Evolutionary conservation across 1,140 invertebrate species (phyloP).

Genomic region (Paralvinella palmiformis): DNA sequence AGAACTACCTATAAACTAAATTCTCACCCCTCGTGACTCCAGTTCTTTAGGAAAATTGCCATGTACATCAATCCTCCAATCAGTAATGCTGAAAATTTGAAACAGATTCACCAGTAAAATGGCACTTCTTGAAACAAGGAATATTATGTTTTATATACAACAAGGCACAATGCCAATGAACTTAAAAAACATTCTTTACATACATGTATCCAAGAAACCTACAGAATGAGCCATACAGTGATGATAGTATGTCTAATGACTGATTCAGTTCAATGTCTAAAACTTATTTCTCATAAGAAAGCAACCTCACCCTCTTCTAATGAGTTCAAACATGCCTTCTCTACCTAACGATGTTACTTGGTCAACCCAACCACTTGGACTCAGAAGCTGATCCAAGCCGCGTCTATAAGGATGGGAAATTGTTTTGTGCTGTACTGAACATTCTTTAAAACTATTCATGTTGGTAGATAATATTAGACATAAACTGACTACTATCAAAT

Average conservation of each 20-base stretch:
- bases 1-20: neutral
- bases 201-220: neutral
- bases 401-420: neutral
- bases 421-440: too few relatives aligned
- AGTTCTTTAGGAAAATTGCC: constrained; percentile 40
- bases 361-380: constrained; percentile 47
- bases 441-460: too few relatives aligned
- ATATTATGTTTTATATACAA: neutral
- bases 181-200: neutral
- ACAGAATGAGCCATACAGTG: neutral
- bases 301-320: constrained; percentile 22
- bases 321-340: constrained; percentile 46
- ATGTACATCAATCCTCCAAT: constrained; percentile 38
- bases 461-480: too few relatives aligned
- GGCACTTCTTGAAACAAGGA: neutral
- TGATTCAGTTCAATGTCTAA: neutral
- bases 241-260: neutral
- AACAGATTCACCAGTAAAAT: neutral
- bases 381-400: constrained; percentile 43
- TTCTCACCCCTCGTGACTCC: constrained; percentile 32
- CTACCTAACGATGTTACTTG: constrained; percentile 42
- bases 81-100: constrained; percentile 24
- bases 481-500: too few relatives aligned
- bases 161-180: neutral
- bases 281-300: neutral